phyloP scores from a whole-genome alignment of 2,113 vertebrate species.

The Ptilonorhynchus violaceus region DNA sequence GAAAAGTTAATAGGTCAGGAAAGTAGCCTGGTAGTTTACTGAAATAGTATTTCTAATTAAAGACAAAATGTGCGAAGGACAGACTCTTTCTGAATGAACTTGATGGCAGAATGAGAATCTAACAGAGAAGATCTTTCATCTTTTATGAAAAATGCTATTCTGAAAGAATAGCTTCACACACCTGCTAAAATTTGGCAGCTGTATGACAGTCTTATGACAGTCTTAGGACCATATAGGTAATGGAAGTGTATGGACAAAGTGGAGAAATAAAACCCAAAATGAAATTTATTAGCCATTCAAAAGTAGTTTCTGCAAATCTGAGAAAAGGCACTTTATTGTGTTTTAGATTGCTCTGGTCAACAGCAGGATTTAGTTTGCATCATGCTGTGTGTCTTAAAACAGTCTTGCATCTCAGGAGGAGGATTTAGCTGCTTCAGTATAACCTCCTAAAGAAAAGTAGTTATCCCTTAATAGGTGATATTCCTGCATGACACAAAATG shows the following conservation, averaged over 20 bases:
- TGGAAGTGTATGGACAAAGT: background rate
- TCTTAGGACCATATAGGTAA: background rate
- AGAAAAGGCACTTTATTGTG: background rate
- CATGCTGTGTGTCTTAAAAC: background rate
- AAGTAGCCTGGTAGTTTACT: background rate
- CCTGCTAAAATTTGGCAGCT: background rate
- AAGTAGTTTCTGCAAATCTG: background rate
- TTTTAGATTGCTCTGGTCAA: background rate
- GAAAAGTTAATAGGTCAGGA: background rate
- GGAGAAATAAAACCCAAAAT: background rate
- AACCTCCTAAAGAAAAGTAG: background rate
- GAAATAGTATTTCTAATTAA: background rate
- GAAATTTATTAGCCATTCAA: slow-evolving; percentile 11
- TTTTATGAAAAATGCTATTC: background rate
- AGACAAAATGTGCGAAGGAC: background rate
- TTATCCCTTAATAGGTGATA: background rate
- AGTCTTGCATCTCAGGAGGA: background rate
- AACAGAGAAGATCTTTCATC: background rate
- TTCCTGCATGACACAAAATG: background rate
- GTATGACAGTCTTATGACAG: background rate
- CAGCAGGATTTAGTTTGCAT: background rate
- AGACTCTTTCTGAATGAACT: background rate
- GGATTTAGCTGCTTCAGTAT: background rate
- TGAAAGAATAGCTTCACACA: background rate
- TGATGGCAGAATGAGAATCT: background rate